Evolutionary conservation across 2,888 invertebrate genomes (phyloP), one percentile per base, ranked within the genome.

Genomic region (Achlya flavicornis): DNA sequence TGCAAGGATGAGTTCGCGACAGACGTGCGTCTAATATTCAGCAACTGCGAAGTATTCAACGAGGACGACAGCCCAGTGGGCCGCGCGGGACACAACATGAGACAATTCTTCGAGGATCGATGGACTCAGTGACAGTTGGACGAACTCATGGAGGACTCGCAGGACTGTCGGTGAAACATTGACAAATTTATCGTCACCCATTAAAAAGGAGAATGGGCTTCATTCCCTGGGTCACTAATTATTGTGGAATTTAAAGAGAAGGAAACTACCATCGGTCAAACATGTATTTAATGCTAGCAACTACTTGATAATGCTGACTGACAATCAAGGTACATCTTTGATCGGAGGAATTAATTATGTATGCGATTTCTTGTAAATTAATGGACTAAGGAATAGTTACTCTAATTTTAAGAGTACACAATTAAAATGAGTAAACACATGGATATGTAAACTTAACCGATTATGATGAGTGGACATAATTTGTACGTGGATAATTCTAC

Each of bases 11-110:
- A 99, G 74, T 99, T 99, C 93, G 97, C 97, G 66, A 94, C 96
- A 3, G 99, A 99, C 93, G 97, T 98, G 26, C 95, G 98, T 10
- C 96, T 98, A 75, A 98, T 99, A 83, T 99, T 99, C 94, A 97
- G 97, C 91, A 99, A 99, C 93, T 99, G 99, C 90, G 98, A 98
- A 88, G 97, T 97, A 63, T 99, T 99, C 94, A 99, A 99, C 90
- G 99, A 99, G 88, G 99, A 99, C 88, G 98, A 99, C 91, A 98
- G 98, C 76, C 98, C 98, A 0, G 99, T 99, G 58, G 99, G 99
- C 3, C 97, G 98, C 82, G 99, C 99, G 14, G 99, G 99, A 0
- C 98, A 98, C 89, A 96, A 96, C 81, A 97, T 99, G 97, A 94
- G 98, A 38, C 96, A 96, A 87, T 98, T 97, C 95, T 99, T 99